Evolutionary conservation across 2,797 vertebrate genomes (phyloP).

Genomic region (Eleutherodactylus coqui): DNA sequence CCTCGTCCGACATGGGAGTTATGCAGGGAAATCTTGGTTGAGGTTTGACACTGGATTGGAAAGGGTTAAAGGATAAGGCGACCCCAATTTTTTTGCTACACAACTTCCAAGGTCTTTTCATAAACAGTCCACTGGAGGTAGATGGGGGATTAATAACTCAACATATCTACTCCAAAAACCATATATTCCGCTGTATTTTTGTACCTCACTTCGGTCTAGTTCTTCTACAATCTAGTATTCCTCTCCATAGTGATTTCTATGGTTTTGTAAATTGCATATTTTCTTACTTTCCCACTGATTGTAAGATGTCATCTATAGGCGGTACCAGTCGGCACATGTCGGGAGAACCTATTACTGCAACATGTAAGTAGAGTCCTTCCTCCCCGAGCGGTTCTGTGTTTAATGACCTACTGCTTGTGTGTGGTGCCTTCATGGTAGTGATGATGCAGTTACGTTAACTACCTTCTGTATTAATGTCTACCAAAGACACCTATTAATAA

Average conservation of each 20-base stretch:
- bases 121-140: too few relatives aligned
- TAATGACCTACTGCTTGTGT: conserved; percentile 22
- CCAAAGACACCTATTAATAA: neutral
- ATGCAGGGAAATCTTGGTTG: too few relatives aligned
- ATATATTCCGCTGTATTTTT: too few relatives aligned
- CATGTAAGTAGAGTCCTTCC: neutral
- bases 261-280: neutral
- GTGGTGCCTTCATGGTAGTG: conserved; percentile 4
- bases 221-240: neutral
- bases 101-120: too few relatives aligned
- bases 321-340: neutral
- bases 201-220: neutral
- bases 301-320: too few relatives aligned
- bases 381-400: neutral
- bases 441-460: conserved; percentile 19
- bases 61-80: too few relatives aligned
- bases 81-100: too few relatives aligned
- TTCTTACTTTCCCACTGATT: neutral
- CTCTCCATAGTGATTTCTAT: neutral
- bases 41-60: too few relatives aligned
- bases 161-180: too few relatives aligned
- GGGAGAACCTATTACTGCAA: neutral
- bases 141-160: too few relatives aligned
- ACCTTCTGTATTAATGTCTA: neutral
- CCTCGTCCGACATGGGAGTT: too few relatives aligned